Evolutionary conservation across 2,888 invertebrate species (phyloP), one percentile per base, ranked within the genome.

Genomic region (Ptychoptera albimana): DNA sequence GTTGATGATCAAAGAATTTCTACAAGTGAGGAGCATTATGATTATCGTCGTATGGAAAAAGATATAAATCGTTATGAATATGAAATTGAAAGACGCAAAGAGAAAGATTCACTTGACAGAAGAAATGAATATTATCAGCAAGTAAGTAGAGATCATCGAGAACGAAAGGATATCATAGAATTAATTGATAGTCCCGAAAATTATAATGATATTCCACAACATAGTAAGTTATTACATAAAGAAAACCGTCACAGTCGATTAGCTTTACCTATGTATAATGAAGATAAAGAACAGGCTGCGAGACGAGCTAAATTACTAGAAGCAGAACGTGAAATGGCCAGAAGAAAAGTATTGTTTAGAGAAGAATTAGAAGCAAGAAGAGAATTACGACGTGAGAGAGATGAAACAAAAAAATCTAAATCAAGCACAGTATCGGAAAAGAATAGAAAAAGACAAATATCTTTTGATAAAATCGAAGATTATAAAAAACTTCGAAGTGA

Each of bases 291-390:
- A 63, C 55, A 68, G 59, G 52, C 72, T 66, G 63, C 73, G 59
- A 66, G 84, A 52, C 73, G 77, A 54, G 77, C 79, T 50, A 76
- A 77, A 55, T 63, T 83, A 39, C 59, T 83, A 48, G 79, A 78
- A 60, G 82, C 82, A 68, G 82, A 81, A 55, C 68, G 83, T 30
- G 65, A 86, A 66, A 83, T 79, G 74, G 80, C 79, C 2, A 73
- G 82, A 52, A 73, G 83, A 44, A 85, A 84, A 60, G 79, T 84
- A 59, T 76, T 76, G 43, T 81, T 82, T 1, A 70, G 80, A 15
- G 71, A 73, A 44, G 85, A 85, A 57, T 61, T 84, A 12, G 82
- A 83, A 60, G 79, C 83, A 0, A 70, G 86, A 11, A 73, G 85
- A 37, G 69, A 75, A 54, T 70, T 74, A 50, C 64, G 74, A 36